Evolutionary conservation across 2,113 vertebrate species (phyloP).

Genomic region (Uropsilus gracilis): DNA sequence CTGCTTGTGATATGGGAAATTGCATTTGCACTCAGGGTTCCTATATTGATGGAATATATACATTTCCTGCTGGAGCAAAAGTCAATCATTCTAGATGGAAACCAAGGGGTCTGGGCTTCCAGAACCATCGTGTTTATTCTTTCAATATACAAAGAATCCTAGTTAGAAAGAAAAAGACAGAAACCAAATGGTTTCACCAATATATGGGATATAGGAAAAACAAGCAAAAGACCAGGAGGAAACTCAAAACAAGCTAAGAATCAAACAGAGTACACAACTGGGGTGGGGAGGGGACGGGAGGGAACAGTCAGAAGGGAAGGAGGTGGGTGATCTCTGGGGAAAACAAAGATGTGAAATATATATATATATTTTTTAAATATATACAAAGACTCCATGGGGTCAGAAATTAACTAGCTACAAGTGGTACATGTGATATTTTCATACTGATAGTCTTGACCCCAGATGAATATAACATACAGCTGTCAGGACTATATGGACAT

Average conservation of each 20-base stretch:
- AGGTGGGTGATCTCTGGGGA: no score
- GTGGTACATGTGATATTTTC: slow-evolving; percentile 70
- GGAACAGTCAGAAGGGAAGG: no score
- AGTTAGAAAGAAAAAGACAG: no score
- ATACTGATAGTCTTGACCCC: slow-evolving; percentile 61
- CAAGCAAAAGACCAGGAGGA: no score
- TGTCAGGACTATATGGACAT: neutral
- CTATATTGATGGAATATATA: slow-evolving; percentile 75
- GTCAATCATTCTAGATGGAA: slow-evolving; percentile 78
- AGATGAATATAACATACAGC: neutral
- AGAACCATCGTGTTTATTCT: slow-evolving; percentile 76
- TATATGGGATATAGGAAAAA: no score
- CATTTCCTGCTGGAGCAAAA: slow-evolving; percentile 74
- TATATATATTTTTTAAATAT: no score
- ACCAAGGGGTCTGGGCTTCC: slow-evolving; percentile 73
- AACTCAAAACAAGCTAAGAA: no score
- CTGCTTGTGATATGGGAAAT: slow-evolving; percentile 79
- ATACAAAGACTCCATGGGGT: slow-evolving; percentile 72
- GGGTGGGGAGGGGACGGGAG: no score
- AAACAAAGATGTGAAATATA: no score
- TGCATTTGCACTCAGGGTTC: slow-evolving; percentile 80
- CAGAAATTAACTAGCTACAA: slow-evolving; percentile 77
- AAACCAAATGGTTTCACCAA: no score
- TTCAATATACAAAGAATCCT: slow-evolving; percentile 64
- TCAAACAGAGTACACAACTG: no score